phyloP scores from a whole-genome alignment of 2,888 invertebrate genomes.

The Odontothrips loti region DNA sequence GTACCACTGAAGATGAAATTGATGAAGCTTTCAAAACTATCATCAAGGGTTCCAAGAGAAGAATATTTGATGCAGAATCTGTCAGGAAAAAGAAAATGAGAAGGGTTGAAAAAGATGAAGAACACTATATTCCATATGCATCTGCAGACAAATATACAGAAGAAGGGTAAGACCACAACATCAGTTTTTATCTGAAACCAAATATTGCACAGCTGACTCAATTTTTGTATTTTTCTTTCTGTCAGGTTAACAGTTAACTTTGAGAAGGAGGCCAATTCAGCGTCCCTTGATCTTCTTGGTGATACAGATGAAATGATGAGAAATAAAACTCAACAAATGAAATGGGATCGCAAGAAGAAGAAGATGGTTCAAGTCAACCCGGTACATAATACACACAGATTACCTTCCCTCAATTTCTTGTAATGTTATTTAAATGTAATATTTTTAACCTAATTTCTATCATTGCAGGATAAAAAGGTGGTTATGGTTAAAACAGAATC shows the following conservation, averaged over 20 bases:
- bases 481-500: slow-evolving; percentile 93
- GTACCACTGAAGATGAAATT: slow-evolving; percentile 54
- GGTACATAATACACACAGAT: too few relatives aligned
- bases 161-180: slow-evolving; percentile 61
- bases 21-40: slow-evolving; percentile 56
- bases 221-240: slow-evolving; percentile 10
- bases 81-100: slow-evolving; percentile 53
- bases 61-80: slow-evolving; percentile 40
- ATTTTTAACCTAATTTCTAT: slow-evolving; percentile 34
- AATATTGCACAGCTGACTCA: slow-evolving; percentile 32
- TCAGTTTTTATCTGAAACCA: too few relatives aligned
- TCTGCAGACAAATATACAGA: slow-evolving; percentile 83
- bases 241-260: slow-evolving; percentile 70
- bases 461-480: slow-evolving; percentile 51
- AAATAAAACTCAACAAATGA: slow-evolving; percentile 55
- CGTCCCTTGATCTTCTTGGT: slow-evolving; percentile 76
- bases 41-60: slow-evolving; percentile 52
- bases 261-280: slow-evolving; percentile 70
- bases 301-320: slow-evolving; percentile 68
- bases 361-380: slow-evolving; percentile 77
- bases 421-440: background rate
- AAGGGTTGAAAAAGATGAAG: slow-evolving; percentile 55
- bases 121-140: slow-evolving; percentile 82
- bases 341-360: slow-evolving; percentile 95
- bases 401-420: too few relatives aligned